Evolutionary conservation across 2,888 invertebrate species (phyloP), one percentile per base, ranked within the genome.

Genomic region (Eupithecia vulgata): DNA sequence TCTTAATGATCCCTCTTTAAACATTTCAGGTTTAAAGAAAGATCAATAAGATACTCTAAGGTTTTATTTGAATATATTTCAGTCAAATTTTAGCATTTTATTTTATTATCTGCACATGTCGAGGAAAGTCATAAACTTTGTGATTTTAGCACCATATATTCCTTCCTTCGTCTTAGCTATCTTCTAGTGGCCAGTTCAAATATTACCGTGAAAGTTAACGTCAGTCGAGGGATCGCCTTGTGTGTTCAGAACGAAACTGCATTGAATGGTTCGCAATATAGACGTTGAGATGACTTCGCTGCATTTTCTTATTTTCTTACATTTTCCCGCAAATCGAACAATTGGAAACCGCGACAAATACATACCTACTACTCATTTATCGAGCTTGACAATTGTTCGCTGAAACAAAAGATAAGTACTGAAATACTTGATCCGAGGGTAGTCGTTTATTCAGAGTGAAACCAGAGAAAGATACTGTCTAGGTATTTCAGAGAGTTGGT

Each of bases 221-320:
- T 67, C 59, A 48, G 30, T 48, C 57, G 45, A 30, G 61, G 21
- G 17, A 15, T 48, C 59, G 40, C 48, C 35, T 66, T 66, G 61
- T 68, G 70, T 65, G n/a, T 34, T n/a, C 35, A 30, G 30, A 15
- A 52, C 52, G 42, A 72, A 48, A 75, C 70, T 67, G 45, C n/a
- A 25, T 34, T 65, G 74, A 68, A 75, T 67, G 67, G 70, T 37
- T 62, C 35, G 70, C 73, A 67, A 76, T 78, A 71, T 67, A 71
- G 52, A 59, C 48, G 70, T 73, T 68, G 67, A 76, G 73, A 71
- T 65, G 66, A 37, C 71, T 68, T 70, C 76, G 71, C 66, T 75
- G 69, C 52, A 61, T 66, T 71, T 69, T 70, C 48, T 76, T 70
- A 70, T 75, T 72, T 72, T 21, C 21, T 57, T 64, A 30, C 35